Evolutionary conservation across 2,888 invertebrate species (phyloP).

Genomic region (Halocaridina rubra): DNA sequence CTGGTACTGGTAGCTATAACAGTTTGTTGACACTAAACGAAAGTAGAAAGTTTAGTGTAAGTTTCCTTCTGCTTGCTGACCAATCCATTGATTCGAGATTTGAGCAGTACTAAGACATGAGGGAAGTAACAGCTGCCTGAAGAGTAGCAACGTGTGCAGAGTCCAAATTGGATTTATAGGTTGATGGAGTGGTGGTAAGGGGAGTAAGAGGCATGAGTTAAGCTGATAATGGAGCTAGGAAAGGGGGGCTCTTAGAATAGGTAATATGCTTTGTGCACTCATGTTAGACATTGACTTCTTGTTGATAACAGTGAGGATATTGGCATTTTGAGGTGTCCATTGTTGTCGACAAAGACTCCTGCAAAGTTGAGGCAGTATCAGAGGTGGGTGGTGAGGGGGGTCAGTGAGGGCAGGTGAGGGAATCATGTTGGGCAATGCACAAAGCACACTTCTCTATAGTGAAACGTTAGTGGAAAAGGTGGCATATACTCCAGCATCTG

Average conservation of each 20-base stretch:
- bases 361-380: neutral
- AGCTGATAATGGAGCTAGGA: neutral
- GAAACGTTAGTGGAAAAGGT: constrained; percentile 4
- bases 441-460: constrained; percentile 4
- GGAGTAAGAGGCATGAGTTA: neutral
- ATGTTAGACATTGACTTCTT: neutral
- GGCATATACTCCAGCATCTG: constrained; percentile 14
- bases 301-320: constrained; percentile 10
- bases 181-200: neutral
- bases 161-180: neutral
- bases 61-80: neutral
- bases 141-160: neutral
- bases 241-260: too few relatives aligned
- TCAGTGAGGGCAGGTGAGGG: too few relatives aligned
- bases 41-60: neutral
- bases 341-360: neutral
- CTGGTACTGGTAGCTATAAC: neutral
- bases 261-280: neutral
- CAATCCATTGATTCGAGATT: neutral
- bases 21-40: neutral
- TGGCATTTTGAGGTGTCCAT: neutral
- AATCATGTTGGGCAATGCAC: neutral
- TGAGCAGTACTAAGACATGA: neutral
- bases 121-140: neutral
- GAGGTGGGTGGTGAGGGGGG: neutral